These are phyloP conservation scores for Carabus problematicus DNA, from an alignment of 2,888 invertebrate species.

Conservation along the genomic window DNA sequence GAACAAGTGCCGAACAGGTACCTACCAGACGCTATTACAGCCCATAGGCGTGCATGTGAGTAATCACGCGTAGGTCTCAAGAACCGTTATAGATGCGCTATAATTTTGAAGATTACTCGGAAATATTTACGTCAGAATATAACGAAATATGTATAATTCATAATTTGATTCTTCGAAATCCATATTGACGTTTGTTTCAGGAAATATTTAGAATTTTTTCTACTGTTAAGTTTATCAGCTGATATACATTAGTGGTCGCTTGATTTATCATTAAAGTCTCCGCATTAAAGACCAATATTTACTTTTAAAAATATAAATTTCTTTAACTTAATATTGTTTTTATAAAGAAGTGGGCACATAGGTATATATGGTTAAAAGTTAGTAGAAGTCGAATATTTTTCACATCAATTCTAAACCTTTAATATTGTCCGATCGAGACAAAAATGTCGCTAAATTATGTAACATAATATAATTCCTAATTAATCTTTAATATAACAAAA, in stretches of 20 bases:
- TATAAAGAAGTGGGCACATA: too few species aligned
- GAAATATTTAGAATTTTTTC: background rate
- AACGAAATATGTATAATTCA: background rate
- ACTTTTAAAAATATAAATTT: too few species aligned
- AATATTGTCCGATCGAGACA: too few species aligned
- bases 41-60: slow-evolving; percentile 16
- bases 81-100: slow-evolving; percentile 8
- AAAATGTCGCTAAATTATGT: too few species aligned
- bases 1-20: slow-evolving; percentile 3
- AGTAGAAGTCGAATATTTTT: too few species aligned
- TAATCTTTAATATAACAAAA: too few species aligned
- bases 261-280: slow-evolving; percentile 8
- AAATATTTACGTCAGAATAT: slow-evolving; percentile 5
- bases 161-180: background rate
- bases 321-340: too few species aligned
- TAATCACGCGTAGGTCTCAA: background rate
- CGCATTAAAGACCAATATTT: background rate
- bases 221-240: background rate
- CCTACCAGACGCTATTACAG: slow-evolving; percentile 6
- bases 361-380: too few species aligned
- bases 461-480: too few species aligned
- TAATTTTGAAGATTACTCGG: slow-evolving; percentile 10
- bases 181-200: too few species aligned
- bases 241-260: background rate
- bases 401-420: too few species aligned